Evolutionary conservation across 37 sponge, comb jelly and placozoan genomes (phyloP).

Genomic region (Tethya wilhelma): DNA sequence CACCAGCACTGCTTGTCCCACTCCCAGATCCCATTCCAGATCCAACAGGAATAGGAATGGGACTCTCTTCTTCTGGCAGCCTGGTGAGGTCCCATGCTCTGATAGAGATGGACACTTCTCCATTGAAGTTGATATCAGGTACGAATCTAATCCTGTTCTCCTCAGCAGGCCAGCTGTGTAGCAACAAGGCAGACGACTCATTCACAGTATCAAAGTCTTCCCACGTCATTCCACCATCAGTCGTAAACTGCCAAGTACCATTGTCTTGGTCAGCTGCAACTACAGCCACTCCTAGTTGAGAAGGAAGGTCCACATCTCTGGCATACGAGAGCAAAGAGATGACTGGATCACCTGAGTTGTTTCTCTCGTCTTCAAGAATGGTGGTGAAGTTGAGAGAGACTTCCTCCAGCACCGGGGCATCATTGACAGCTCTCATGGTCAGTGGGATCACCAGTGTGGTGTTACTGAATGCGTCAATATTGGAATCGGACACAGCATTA

Average conservation of each 20-base stretch:
- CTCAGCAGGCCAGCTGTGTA: constrained; percentile 41
- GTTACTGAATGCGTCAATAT: constrained; percentile 75
- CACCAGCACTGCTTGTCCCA: constrained; percentile 15
- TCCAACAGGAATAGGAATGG: background rate
- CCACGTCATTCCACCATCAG: constrained; percentile 65
- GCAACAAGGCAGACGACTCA: constrained; percentile 47
- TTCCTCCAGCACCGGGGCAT: constrained; percentile 69
- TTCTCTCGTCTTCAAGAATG: constrained; percentile 79
- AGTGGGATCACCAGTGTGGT: constrained; percentile 31
- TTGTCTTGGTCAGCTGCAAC: constrained; percentile 63
- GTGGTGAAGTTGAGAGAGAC: constrained; percentile 58
- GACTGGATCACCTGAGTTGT: constrained; percentile 76
- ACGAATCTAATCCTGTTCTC: constrained; percentile 64
- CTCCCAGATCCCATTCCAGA: constrained; percentile 7
- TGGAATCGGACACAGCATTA: constrained; percentile 61
- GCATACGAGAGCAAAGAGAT: constrained; percentile 50
- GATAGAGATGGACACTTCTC: constrained; percentile 53
- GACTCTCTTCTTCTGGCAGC: background rate
- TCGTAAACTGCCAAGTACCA: constrained; percentile 83
- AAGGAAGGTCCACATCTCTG: constrained; percentile 70
- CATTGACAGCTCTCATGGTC: constrained; percentile 74
- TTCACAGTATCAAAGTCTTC: constrained; percentile 53
- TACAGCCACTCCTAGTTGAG: constrained; percentile 67
- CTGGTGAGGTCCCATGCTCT: constrained; percentile 83
- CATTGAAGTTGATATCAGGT: constrained; percentile 81